Evolutionary conservation across 1,140 invertebrate species (phyloP).

Genomic region (Sycobia sp.): DNA sequence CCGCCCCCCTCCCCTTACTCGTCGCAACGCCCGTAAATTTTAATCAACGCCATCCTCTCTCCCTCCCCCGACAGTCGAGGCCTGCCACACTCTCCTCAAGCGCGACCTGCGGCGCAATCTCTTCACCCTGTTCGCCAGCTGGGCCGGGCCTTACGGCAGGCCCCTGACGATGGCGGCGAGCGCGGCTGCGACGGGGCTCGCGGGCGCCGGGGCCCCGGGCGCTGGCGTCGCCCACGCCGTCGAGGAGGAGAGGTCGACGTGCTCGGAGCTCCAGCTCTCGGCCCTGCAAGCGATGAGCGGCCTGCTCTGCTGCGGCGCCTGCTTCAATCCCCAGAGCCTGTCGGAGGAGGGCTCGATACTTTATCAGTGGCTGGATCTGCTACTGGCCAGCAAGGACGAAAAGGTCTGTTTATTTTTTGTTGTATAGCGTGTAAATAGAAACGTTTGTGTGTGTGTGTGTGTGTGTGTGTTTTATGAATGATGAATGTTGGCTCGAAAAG

Average conservation of each 20-base stretch:
- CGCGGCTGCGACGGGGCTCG: no score
- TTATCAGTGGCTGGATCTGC: constrained; percentile 90
- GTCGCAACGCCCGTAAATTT: no score
- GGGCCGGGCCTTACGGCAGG: constrained; percentile 84
- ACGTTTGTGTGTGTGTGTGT: no score
- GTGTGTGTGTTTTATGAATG: no score
- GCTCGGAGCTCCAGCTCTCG: constrained; percentile 71
- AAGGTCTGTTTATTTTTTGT: constrained; percentile 68
- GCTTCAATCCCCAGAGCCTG: constrained; percentile 83
- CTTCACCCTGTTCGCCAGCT: constrained; percentile 90
- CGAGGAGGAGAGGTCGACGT: constrained; percentile 56
- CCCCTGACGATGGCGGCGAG: constrained; percentile 52
- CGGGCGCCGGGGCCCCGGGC: no score
- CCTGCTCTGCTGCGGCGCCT: constrained; percentile 91
- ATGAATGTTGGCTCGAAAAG: no score
- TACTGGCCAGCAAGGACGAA: constrained; percentile 86
- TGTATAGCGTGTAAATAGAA: no score
- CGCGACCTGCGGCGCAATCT: constrained; percentile 84
- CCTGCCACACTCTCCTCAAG: constrained; percentile 82
- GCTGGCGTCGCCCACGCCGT: constrained; percentile 41
- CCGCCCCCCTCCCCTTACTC: no score
- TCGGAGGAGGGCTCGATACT: constrained; percentile 87
- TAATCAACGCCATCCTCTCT: no score
- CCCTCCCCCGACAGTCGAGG: constrained; percentile 82
- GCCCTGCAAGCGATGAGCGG: constrained; percentile 90